Base-by-base conservation (phyloP, 1,140 invertebrate species). In the Thaumatotibia leucotreta region DNA sequence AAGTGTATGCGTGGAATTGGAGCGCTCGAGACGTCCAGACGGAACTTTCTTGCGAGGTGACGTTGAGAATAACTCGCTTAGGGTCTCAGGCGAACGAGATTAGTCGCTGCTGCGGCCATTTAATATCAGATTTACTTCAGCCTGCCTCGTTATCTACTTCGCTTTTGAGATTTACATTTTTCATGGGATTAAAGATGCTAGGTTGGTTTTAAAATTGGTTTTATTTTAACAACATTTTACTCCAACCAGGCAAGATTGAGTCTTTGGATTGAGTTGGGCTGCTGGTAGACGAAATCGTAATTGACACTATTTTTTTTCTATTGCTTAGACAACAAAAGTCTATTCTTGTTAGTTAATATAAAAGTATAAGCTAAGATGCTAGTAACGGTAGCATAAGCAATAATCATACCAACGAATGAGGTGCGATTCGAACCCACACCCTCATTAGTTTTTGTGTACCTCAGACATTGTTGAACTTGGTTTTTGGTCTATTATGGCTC, bases 81-180 rank as follows among this genome's bases (percentile, higher is more conserved):
- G 82, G 79, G 78, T 84, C 83, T 76, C 78, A 82, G 79, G 81
- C 79, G 80, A 83, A 84, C 82, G 69, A 83, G 87, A 87, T 84
- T 85, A 87, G 83, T 85, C 80, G 80, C 77, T 74, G 76, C 77
- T 73, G 73, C 79, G 74, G 81, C 74, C 76, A 86, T 83, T 86
- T 81, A 87, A 88, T 86, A 88, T 87, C 79, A 86, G 85, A 89
- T 86, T 87, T 86, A 78, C 82, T 82, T 85, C 79, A 76, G 73
- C 73, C 72, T 73, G 74, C 78, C 84, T 82, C 80, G 80, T 86
- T 80, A 80, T 65, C 79, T 70, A 78, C 72, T 84, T 73, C 14
- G 52, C 52, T 31, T 58, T 58, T 58, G 52, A 24, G 27, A 58
- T 58, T 58, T 58, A 58, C 52, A 58, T 58, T 58, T 58, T 58